phyloP scores from a whole-genome alignment of 2,797 vertebrate species.

The Acanthopagrus latus region DNA sequence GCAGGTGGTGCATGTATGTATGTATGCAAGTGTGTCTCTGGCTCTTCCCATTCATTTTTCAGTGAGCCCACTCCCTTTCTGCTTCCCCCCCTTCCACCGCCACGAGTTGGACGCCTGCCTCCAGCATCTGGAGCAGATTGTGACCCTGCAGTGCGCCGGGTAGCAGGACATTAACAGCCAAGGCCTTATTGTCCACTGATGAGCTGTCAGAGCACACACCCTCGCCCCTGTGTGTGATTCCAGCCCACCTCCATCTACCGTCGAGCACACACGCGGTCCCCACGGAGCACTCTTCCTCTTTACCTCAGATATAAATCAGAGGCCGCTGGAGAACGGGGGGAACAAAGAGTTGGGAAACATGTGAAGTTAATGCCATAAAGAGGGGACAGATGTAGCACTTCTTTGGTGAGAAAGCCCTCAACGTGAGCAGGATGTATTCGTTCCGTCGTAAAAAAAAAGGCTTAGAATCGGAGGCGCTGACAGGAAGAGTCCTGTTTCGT shows the following conservation, averaged over 20 bases:
- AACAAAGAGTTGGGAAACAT: constrained; percentile 57
- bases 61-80: constrained; percentile 56
- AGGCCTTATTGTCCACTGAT: constrained; percentile 79
- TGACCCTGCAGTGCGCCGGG: constrained; percentile 70
- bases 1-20: constrained; percentile 43
- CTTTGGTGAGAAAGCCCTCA: constrained; percentile 28
- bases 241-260: constrained; percentile 41
- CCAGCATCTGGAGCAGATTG: constrained; percentile 78
- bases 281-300: constrained; percentile 63
- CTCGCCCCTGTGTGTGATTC: constrained; percentile 63
- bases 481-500: constrained; percentile 20
- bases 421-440: constrained; percentile 35
- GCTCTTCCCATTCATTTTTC: constrained; percentile 67
- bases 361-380: constrained; percentile 58
- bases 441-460: constrained; percentile 49
- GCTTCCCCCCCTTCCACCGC: neutral
- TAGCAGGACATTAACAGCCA: constrained; percentile 78
- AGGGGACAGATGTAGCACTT: constrained; percentile 35
- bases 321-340: constrained; percentile 31
- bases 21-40: neutral
- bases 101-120: constrained; percentile 69
- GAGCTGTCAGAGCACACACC: constrained; percentile 77
- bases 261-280: constrained; percentile 40
- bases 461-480: constrained; percentile 38
- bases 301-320: constrained; percentile 74